Conservation (phyloP, 2,888 invertebrate species). For the Nemapogon koenigi region DNA sequence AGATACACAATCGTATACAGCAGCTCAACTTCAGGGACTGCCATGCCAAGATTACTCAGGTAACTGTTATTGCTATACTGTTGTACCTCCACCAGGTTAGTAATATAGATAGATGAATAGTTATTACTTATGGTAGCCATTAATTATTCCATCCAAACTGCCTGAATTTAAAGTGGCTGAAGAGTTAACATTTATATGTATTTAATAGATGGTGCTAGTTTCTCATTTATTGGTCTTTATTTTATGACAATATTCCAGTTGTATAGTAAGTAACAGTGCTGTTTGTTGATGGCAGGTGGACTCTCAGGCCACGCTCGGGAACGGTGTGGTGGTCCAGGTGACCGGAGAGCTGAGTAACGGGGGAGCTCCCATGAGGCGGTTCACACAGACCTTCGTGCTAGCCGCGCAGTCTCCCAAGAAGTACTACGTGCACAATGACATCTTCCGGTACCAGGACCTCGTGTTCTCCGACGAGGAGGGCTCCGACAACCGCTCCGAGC, state of each 20-base stretch:
- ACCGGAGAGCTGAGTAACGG: slow-evolving; percentile 96
- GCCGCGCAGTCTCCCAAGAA: slow-evolving; percentile 96
- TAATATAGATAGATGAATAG: too few species aligned
- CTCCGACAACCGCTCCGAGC: slow-evolving; percentile 23
- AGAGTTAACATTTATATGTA: too few species aligned
- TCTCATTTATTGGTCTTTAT: too few species aligned
- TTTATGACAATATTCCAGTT: neutral
- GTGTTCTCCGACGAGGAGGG: slow-evolving; percentile 68
- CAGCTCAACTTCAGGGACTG: slow-evolving; percentile 95
- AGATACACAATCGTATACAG: slow-evolving; percentile 95
- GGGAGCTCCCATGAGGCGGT: slow-evolving; percentile 95
- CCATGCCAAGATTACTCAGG: slow-evolving; percentile 95
- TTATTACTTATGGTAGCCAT: too few species aligned
- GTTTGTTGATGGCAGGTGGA: slow-evolving; percentile 69
- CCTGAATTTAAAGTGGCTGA: too few species aligned
- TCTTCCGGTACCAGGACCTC: slow-evolving; percentile 92
- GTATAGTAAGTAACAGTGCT: neutral
- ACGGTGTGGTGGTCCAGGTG: slow-evolving; percentile 96
- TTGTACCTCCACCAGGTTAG: too few species aligned
- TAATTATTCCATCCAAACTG: too few species aligned
- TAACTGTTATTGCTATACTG: too few species aligned
- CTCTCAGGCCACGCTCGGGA: slow-evolving; percentile 91
- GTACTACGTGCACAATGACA: slow-evolving; percentile 98
- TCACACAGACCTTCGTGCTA: slow-evolving; percentile 96
- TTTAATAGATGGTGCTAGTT: too few species aligned